These are phyloP conservation scores for Tyria jacobaeae DNA, from an alignment of 2,888 invertebrate genomes.

Conservation along the genomic window DNA sequence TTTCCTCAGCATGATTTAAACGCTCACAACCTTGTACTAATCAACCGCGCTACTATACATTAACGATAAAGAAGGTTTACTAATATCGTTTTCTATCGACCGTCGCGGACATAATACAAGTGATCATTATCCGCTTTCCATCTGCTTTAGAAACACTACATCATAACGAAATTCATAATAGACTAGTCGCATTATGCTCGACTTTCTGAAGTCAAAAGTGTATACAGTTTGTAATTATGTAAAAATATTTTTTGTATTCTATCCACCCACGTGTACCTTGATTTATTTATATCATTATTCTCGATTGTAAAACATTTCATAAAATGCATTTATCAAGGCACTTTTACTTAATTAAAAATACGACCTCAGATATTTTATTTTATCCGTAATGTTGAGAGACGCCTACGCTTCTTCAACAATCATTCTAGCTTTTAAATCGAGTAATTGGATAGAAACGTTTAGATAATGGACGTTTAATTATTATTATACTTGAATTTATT, in stretches of 20 bases:
- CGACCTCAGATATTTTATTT: slow-evolving; percentile 21
- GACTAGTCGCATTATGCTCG: not conserved
- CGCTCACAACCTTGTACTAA: too few species aligned
- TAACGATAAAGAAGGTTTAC: too few species aligned
- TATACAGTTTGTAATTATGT: slow-evolving; percentile 1
- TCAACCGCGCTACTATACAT: too few species aligned
- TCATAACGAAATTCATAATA: too few species aligned
- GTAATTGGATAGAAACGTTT: slow-evolving; percentile 32
- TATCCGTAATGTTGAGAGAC: slow-evolving; percentile 28
- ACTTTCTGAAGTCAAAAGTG: slow-evolving; percentile 7
- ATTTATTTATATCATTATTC: slow-evolving; percentile 7
- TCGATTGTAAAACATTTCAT: slow-evolving; percentile 10
- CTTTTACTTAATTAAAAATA: slow-evolving; percentile 34
- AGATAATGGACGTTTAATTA: slow-evolving; percentile 39
- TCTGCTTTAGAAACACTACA: not conserved
- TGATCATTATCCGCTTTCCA: too few species aligned
- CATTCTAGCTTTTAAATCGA: slow-evolving; percentile 29
- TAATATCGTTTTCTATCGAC: too few species aligned
- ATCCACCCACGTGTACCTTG: slow-evolving; percentile 8
- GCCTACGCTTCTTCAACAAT: slow-evolving; percentile 29
- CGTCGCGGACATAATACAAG: too few species aligned
- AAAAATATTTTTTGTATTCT: slow-evolving; percentile 3
- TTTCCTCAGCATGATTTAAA: too few species aligned
- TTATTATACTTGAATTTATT: slow-evolving; percentile 8
- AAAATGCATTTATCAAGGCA: slow-evolving; percentile 17